phyloP scores from a whole-genome alignment of 1,140 invertebrate species.

The Spodoptera litura region DNA sequence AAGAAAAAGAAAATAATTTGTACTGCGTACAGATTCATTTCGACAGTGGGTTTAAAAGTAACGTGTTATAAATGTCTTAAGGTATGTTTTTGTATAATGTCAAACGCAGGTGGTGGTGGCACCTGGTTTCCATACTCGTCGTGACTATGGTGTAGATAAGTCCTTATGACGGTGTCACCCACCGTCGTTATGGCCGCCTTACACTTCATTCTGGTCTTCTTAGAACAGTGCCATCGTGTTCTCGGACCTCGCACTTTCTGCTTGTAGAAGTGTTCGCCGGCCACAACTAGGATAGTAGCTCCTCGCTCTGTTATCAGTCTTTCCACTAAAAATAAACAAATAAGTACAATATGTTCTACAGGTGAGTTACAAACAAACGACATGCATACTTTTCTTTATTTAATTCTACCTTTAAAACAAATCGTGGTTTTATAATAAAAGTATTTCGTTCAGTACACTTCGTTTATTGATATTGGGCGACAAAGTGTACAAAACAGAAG shows the following conservation, averaged over 20 bases:
- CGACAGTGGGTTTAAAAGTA: too few species aligned
- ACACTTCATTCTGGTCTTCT: conserved; percentile 1
- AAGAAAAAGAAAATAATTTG: too few species aligned
- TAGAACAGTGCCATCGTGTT: neutral
- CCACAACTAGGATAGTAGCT: neutral
- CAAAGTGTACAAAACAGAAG: too few species aligned
- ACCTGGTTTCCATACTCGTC: neutral
- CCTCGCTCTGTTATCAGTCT: neutral
- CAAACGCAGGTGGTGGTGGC: neutral
- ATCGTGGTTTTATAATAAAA: too few species aligned
- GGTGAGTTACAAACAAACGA: neutral
- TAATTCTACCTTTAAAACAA: neutral
- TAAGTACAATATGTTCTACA: neutral
- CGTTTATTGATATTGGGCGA: too few species aligned
- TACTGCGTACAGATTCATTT: too few species aligned
- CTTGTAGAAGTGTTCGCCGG: neutral
- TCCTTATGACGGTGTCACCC: conserved; percentile 1
- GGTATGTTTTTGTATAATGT: neutral
- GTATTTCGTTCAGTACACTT: too few species aligned
- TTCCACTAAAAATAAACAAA: conserved; percentile 2
- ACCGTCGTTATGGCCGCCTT: neutral
- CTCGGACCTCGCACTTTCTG: neutral
- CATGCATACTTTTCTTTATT: neutral
- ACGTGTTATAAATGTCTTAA: neutral
- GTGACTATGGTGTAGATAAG: neutral